Percentiles rank a stretch among this genome's conserved stretches.
Evolutionary conservation across 2,113 vertebrate species (phyloP).

Genomic region (Pangasianodon hypophthalmus): DNA sequence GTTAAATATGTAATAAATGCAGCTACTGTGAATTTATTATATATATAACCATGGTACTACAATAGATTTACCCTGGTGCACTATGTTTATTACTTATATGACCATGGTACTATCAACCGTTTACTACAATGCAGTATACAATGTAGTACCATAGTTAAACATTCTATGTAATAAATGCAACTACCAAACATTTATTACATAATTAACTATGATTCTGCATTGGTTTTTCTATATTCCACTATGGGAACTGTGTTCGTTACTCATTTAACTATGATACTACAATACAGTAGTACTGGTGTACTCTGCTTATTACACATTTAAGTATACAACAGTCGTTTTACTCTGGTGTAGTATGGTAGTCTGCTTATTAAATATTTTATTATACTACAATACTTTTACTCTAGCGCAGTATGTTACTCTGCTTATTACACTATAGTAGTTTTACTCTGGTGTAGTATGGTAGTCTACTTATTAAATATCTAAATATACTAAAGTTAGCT

Average conservation of each 20-base stretch:
- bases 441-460: too few species aligned
- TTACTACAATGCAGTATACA: not conserved
- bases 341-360: too few species aligned
- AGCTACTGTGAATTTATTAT: not conserved
- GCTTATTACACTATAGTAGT: not conserved
- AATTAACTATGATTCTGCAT: not conserved
- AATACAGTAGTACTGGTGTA: too few species aligned
- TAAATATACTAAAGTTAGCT: not conserved
- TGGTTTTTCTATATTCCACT: not conserved
- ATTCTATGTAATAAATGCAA: not conserved
- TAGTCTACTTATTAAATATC: not conserved
- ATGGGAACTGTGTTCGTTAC: not conserved
- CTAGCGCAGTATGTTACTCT: not conserved
- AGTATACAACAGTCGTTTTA: not conserved
- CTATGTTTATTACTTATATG: not conserved
- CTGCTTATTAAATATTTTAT: not conserved
- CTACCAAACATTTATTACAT: not conserved
- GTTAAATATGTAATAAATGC: not conserved
- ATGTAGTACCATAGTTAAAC: not conserved
- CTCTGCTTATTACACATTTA: not conserved
- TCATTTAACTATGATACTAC: not conserved
- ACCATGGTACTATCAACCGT: not conserved
- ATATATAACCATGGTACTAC: not conserved
- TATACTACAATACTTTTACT: not conserved
- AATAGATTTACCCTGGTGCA: not conserved